These are phyloP conservation scores for Sporophila hypoxantha DNA, from an alignment of 2,113 vertebrate genomes.

Conservation along the genomic window DNA sequence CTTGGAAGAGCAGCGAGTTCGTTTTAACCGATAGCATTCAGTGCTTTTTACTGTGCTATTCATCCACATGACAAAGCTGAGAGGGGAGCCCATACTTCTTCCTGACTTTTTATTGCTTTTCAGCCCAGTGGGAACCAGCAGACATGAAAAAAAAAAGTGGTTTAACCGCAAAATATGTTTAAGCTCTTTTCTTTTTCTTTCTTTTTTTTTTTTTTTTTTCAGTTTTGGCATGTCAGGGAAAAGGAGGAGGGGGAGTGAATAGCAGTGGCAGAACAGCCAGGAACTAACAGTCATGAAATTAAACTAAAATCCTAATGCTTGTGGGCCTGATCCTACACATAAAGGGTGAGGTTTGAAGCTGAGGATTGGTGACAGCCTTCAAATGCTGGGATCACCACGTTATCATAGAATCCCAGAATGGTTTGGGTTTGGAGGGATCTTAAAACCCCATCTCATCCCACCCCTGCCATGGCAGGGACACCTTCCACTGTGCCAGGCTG, in stretches of 20 bases:
- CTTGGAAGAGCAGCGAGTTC: slow-evolving; percentile 50
- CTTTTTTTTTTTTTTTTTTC: background rate
- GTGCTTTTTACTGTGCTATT: slow-evolving; percentile 69
- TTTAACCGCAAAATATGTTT: slow-evolving; percentile 61
- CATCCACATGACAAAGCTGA: slow-evolving; percentile 73
- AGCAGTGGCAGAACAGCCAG: background rate
- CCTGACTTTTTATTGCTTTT: slow-evolving; percentile 79
- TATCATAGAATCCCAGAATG: background rate
- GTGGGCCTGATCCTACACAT: background rate
- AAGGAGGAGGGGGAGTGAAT: background rate
- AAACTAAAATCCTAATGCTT: background rate
- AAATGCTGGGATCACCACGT: background rate
- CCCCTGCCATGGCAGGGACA: background rate
- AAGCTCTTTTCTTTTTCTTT: slow-evolving; percentile 11
- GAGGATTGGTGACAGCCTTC: background rate
- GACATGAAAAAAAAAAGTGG: slow-evolving; percentile 27
- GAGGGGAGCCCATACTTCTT: slow-evolving; percentile 75
- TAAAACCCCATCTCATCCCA: background rate
- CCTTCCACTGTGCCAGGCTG: rapidly evolving
- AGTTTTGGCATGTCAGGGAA: background rate
- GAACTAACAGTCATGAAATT: background rate
- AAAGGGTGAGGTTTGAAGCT: background rate
- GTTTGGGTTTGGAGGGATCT: background rate
- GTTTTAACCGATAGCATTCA: slow-evolving; percentile 72
- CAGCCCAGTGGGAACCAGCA: slow-evolving; percentile 72